phyloP scores from a whole-genome alignment of 37 sponge, comb jelly and placozoan species.

The Tethya wilhelma region DNA sequence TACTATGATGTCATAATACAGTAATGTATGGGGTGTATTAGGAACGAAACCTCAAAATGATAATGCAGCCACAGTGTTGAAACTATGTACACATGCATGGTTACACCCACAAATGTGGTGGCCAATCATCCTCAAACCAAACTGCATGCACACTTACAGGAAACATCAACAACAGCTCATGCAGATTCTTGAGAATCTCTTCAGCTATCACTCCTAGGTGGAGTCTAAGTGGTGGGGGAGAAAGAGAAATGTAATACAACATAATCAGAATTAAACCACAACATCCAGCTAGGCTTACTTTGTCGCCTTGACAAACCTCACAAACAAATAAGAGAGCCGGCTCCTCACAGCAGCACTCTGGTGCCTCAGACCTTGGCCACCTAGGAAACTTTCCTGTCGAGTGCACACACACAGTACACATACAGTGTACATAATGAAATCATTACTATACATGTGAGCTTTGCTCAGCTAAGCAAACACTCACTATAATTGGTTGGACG shows the following conservation, averaged over 20 bases:
- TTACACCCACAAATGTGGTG: too few species aligned
- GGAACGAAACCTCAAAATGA: too few species aligned
- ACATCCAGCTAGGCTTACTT: constrained; percentile 41
- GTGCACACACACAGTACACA: not conserved
- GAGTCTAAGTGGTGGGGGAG: too few species aligned
- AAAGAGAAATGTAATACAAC: too few species aligned
- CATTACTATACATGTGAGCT: constrained; percentile 2
- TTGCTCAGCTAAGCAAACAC: not conserved
- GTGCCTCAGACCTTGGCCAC: constrained; percentile 70
- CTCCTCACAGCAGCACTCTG: constrained; percentile 64
- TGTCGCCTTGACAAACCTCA: constrained; percentile 78
- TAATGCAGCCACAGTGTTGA: too few species aligned
- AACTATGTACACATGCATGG: too few species aligned
- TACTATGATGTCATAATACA: too few species aligned
- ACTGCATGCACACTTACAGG: too few species aligned
- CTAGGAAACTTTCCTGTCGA: constrained; percentile 71
- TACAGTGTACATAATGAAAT: not conserved
- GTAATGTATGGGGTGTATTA: too few species aligned
- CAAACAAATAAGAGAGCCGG: constrained; percentile 79
- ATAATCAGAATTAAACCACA: not conserved
- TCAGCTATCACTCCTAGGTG: constrained; percentile 46
- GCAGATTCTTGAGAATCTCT: constrained; percentile 39
- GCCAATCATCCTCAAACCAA: too few species aligned
- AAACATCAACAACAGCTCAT: constrained; percentile 37
- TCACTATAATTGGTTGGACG: constrained; percentile 73